A percentile compares a stretch with the other conserved stretches of the same genome.
phyloP scores from a whole-genome alignment of 2,113 vertebrate species.

The Passer montanus region DNA sequence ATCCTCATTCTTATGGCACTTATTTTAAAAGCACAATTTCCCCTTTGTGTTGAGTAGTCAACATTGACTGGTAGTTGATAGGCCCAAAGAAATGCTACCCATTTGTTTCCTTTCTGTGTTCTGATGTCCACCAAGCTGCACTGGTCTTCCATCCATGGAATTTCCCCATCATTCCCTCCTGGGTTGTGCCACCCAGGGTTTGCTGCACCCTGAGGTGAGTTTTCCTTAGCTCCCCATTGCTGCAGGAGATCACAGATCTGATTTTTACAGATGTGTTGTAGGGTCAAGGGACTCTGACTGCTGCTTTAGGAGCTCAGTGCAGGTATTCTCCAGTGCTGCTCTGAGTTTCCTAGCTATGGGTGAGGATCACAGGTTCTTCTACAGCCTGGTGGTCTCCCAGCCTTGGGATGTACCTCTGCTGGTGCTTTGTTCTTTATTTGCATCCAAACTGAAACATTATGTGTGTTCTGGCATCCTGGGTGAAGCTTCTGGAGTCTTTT shows the following conservation, averaged over 20 bases:
- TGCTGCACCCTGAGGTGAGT: not conserved
- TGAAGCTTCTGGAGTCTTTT: not conserved
- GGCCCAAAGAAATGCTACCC: not conserved
- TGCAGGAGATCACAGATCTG: not conserved
- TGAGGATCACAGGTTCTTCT: not conserved
- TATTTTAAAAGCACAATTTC: not conserved
- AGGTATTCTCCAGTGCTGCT: not conserved
- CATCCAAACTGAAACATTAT: not conserved
- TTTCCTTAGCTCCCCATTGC: not conserved
- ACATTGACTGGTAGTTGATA: not conserved
- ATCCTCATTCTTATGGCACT: not conserved
- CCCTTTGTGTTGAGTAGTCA: not conserved
- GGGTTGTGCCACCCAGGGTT: not conserved
- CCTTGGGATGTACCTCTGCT: not conserved
- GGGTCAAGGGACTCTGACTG: not conserved
- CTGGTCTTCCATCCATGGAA: not conserved
- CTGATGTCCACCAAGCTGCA: not conserved
- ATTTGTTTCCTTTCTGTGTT: not conserved
- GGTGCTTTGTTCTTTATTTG: not conserved
- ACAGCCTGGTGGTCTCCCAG: not conserved
- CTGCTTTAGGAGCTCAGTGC: not conserved
- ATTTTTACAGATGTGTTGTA: not conserved
- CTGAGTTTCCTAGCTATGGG: not conserved
- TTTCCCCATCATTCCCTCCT: not conserved
- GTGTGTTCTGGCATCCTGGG: not conserved